These are phyloP conservation scores for Atherinosoma microstoma DNA, from an alignment of 2,797 vertebrate genomes.

Conservation along the genomic window DNA sequence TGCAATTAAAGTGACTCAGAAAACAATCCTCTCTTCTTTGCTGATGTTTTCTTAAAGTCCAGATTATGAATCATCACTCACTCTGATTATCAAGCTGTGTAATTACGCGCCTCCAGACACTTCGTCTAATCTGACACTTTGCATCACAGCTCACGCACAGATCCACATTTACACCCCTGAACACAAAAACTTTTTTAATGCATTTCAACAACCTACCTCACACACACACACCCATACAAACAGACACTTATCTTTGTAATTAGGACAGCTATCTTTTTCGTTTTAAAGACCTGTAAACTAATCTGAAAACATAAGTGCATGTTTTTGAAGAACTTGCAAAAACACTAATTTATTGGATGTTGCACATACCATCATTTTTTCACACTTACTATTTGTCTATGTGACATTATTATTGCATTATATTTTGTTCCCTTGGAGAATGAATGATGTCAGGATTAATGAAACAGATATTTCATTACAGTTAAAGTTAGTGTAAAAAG, in stretches of 20 bases:
- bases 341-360: neutral
- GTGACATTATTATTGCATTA: neutral
- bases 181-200: neutral
- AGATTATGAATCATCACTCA: constrained; percentile 57
- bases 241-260: neutral
- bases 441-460: neutral
- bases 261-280: neutral
- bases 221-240: neutral
- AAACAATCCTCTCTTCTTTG: constrained; percentile 20
- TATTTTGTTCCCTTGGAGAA: neutral
- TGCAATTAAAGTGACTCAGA: constrained; percentile 22
- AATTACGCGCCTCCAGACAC: constrained; percentile 46
- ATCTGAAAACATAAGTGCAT: neutral
- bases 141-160: constrained; percentile 20
- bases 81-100: constrained; percentile 46
- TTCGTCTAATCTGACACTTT: constrained; percentile 48
- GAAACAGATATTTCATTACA: neutral
- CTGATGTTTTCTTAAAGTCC: constrained; percentile 25
- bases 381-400: neutral
- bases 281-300: neutral
- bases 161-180: constrained; percentile 4
- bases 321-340: neutral
- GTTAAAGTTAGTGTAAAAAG: neutral
- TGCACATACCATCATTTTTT: neutral
- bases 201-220: neutral